Percentiles rank a stretch among this genome's conserved stretches.
These are phyloP conservation scores for Agraylea sexmaculata DNA, from an alignment of 1,140 invertebrate species.

Conservation along the genomic window DNA sequence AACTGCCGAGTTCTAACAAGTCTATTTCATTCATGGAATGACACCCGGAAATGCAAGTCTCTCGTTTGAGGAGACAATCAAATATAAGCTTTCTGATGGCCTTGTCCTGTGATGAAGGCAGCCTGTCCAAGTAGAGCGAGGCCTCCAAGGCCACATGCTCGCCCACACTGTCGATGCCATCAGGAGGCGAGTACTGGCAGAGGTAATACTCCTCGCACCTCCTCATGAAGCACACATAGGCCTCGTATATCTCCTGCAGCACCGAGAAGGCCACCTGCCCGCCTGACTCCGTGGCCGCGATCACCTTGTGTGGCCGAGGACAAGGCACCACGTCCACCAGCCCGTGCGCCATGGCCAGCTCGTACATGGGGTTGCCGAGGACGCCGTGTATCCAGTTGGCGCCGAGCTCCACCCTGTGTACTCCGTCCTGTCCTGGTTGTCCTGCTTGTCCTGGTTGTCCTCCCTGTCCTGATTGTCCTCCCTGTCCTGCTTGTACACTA, in stretches of 20 bases:
- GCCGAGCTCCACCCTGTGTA: constrained; percentile 66
- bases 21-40: constrained; percentile 83
- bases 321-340: constrained; percentile 70
- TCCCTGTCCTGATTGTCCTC: too few relatives aligned
- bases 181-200: constrained; percentile 73
- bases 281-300: constrained; percentile 75
- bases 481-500: too few relatives aligned
- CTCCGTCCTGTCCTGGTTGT: constrained; percentile 62
- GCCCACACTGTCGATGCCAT: constrained; percentile 79
- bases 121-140: constrained; percentile 67
- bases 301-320: constrained; percentile 75
- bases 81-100: constrained; percentile 72
- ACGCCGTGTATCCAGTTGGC: constrained; percentile 93
- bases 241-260: constrained; percentile 80
- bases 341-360: constrained; percentile 70
- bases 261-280: constrained; percentile 71
- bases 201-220: constrained; percentile 85
- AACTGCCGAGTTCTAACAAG: constrained; percentile 74
- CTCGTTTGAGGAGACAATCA: constrained; percentile 80
- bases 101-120: constrained; percentile 58
- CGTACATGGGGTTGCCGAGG: constrained; percentile 73
- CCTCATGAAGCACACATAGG: constrained; percentile 76
- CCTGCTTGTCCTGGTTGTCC: too few relatives aligned
- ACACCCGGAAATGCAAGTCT: constrained; percentile 92
- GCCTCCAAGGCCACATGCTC: constrained; percentile 80